phyloP scores from a whole-genome alignment of 2,888 invertebrate species.

The Venusia cambrica region DNA sequence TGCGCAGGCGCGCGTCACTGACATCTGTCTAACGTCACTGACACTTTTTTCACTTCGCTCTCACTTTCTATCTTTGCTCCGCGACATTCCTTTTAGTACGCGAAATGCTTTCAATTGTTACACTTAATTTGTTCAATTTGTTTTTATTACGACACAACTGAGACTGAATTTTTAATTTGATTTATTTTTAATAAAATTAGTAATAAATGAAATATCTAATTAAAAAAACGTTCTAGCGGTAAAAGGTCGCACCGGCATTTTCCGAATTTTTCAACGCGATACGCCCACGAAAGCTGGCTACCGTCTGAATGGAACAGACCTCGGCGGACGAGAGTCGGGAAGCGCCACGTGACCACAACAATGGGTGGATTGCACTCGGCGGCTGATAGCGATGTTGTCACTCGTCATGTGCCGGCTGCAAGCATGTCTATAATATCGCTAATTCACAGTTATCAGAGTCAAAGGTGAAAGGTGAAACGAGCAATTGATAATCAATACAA shows the following conservation, averaged over 20 bases:
- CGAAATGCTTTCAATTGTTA: too few species aligned
- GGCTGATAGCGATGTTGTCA: constrained; percentile 23
- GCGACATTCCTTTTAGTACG: too few species aligned
- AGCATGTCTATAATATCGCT: constrained; percentile 2
- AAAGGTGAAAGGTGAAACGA: constrained; percentile 20
- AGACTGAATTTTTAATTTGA: not conserved
- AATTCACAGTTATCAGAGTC: constrained; percentile 12
- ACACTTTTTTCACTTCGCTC: constrained; percentile 13
- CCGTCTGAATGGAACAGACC: constrained; percentile 18
- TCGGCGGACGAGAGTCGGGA: constrained; percentile 11
- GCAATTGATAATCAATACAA: too few species aligned
- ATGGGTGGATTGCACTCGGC: constrained; percentile 14
- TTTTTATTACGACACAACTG: constrained; percentile 1
- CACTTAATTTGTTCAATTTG: too few species aligned
- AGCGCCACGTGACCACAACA: constrained; percentile 21
- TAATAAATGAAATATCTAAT: too few species aligned
- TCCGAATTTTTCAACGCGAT: constrained; percentile 10
- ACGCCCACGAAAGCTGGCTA: constrained; percentile 14
- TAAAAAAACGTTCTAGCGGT: not conserved
- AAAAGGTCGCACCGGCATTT: constrained; percentile 4
- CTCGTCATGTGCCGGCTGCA: constrained; percentile 12
- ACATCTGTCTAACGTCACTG: constrained; percentile 13
- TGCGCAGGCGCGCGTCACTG: constrained; percentile 13
- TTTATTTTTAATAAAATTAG: too few species aligned
- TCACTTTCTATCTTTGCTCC: constrained; percentile 19